Base-by-base conservation (phyloP, 2,113 vertebrate genomes). In the Anser cygnoides region DNA sequence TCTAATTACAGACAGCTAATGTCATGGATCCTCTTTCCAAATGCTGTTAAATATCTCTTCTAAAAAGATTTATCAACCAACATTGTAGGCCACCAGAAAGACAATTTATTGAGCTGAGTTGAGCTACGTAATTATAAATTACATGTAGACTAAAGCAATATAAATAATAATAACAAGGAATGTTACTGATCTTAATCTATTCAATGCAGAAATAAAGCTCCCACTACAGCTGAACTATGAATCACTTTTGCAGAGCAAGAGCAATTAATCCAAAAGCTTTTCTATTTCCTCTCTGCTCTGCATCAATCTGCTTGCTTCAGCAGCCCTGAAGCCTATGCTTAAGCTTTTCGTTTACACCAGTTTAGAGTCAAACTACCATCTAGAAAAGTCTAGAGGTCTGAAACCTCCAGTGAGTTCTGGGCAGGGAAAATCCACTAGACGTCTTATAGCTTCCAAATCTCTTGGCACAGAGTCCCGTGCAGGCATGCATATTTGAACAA, bases 201-300 rank as follows among this genome's bases (percentile, higher is more conserved):
- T 37, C 41, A 37, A 8, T 13, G 16, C 14, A 87, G 49, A 90
- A 85, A 71, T 63, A 82, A 78, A 92, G 61, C 65, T 81, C 41
- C 80, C 50, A 22, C n/a, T 75, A 72, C 58, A 82, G 46, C 25
- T 63, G 74, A 93, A 82, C 65, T 35, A 68, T 23, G 17, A 68
- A 68, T 72, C 89, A 46, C 33, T 91, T 67, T 94, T 78, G 49
- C 78, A 81, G n/a, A 78, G 77, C 41, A 87, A 81, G 26, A 91
- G 11, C 13, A 87, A 87, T 23, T 19, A 37, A 25, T 89, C 19
- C 41, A 89, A 96, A 89, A 75, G 28, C 21, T 78, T 75, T 90
- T 61, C 22, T 78, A 7, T 81, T 89, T 96, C 52, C 57, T 44
- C 50, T 63, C 61, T 84, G 72, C 31, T 77, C 80, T 78, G 21